Evolutionary conservation across 2,888 invertebrate genomes (phyloP).

Genomic region (Coelopa pilipes): DNA sequence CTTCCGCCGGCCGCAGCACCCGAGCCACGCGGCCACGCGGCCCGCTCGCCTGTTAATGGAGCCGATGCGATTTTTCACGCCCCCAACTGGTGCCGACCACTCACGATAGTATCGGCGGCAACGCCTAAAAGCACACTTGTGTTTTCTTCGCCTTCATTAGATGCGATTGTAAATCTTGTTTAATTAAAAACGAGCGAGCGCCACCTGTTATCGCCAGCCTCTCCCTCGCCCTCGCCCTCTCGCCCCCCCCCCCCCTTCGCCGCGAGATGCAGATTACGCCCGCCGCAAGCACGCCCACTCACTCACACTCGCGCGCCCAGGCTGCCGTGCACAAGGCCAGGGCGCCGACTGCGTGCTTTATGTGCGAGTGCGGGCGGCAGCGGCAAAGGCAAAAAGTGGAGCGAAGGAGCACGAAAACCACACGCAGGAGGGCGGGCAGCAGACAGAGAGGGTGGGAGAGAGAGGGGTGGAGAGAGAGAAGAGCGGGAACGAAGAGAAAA

Average conservation of each 20-base stretch:
- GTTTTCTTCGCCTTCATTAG: slow-evolving; percentile 18
- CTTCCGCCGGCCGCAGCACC: background rate
- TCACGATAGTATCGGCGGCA: background rate
- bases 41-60: too few species aligned
- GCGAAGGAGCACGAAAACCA: background rate
- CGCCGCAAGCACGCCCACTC: background rate
- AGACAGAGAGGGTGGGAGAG: too few species aligned
- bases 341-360: slow-evolving; percentile 17
- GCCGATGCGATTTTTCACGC: too few species aligned
- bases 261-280: slow-evolving; percentile 9
- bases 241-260: background rate
- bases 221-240: too few species aligned
- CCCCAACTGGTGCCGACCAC: too few species aligned
- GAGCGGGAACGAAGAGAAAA: background rate
- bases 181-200: slow-evolving; percentile 56
- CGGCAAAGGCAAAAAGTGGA: background rate
- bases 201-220: slow-evolving; percentile 37
- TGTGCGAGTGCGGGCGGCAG: background rate
- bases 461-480: background rate
- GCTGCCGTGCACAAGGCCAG: background rate
- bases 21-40: background rate
- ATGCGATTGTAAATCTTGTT: slow-evolving; percentile 48
- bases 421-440: background rate
- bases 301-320: background rate
- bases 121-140: slow-evolving; percentile 15